Percentiles rank a stretch among this genome's conserved stretches.
These are phyloP conservation scores for Drosophila parabipectinata DNA, from an alignment of 1,140 invertebrate species.

Conservation along the genomic window DNA sequence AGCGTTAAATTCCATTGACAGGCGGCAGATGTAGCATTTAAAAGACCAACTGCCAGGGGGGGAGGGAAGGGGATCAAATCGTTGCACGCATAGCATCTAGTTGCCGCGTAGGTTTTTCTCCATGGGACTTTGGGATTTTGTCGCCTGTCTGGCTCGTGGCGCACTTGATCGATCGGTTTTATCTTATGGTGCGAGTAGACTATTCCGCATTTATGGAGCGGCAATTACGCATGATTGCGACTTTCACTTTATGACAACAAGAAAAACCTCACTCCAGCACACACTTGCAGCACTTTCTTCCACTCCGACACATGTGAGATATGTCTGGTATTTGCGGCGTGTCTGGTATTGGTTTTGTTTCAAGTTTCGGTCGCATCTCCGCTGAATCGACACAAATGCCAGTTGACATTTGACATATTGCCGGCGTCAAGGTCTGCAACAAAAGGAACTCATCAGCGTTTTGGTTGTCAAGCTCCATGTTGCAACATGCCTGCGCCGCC, in stretches of 20 bases:
- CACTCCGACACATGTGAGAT: conserved; percentile 14
- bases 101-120: conserved; percentile 38
- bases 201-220: conserved; percentile 73
- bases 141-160: conserved; percentile 39
- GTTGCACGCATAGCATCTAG: conserved; percentile 31
- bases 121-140: conserved; percentile 18
- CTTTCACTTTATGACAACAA: conserved; percentile 58
- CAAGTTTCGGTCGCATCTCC: conserved; percentile 9
- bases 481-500: conserved; percentile 35
- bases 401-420: conserved; percentile 71
- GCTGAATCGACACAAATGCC: conserved; percentile 27
- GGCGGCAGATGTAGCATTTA: conserved; percentile 17
- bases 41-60: background rate
- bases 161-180: conserved; percentile 68
- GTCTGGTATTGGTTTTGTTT: conserved; percentile 14
- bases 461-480: conserved; percentile 40
- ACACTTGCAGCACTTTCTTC: conserved; percentile 60
- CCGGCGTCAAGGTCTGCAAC: conserved; percentile 37
- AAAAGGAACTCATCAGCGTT: conserved; percentile 31
- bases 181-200: conserved; percentile 69
- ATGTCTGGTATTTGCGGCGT: conserved; percentile 42
- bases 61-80: conserved; percentile 4
- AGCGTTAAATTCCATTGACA: conserved; percentile 52
- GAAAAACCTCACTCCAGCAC: conserved; percentile 54
- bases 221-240: conserved; percentile 68